Base-by-base conservation (phyloP, 2,797 vertebrate genomes). In the Holocentrus rufus region DNA sequence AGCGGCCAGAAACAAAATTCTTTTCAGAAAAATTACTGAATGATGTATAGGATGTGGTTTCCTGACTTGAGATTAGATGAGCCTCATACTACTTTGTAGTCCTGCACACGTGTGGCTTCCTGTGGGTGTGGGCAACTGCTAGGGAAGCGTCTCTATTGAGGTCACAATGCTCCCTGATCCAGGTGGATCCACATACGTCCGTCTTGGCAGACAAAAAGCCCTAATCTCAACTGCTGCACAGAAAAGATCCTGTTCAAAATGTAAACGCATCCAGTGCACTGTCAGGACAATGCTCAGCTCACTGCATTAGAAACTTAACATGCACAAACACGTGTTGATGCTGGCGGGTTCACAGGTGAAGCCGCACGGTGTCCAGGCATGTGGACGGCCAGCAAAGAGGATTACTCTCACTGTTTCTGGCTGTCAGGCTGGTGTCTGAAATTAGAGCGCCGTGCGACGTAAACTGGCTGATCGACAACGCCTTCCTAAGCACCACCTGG, bases 351-450 rank as follows among this genome's bases (percentile, higher is more conserved):
- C 30, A 44, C 78, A 82, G 65, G 79, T 84, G 23, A 55, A 80
- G 59, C 60, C 54, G 42, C 65, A 66, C 3, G 4, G 69, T 22
- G 66, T 83, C 60, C 23, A 25, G 82, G 54, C 57, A 63, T 74
- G 75, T 79, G 61, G 58, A 79, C 18, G 70, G 65, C 71, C 42
- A 69, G 82, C 61, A 88, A 89, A 92, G 88, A 88, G 87, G 88
- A 93, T 89, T 90, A 90, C 17, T 14, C 34, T 77, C 67, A 79
- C 69, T 39, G 69, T 80, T 22, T 60, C 20, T 5, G 58, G 61
- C 79, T 72, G 76, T 50, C 54, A 76, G 76, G 75, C 49, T 23
- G 61, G 68, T 72, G 72, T 83, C 81, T 83, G 69, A 88, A 88
- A 84, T 87, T 62, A 88, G 65, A 80, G 65, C 36, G 49, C 25